A percentile compares a stretch with the other conserved stretches of the same genome.
These are phyloP conservation scores for Chiloscyllium punctatum DNA, from an alignment of 2,797 vertebrate species.

Conservation along the genomic window DNA sequence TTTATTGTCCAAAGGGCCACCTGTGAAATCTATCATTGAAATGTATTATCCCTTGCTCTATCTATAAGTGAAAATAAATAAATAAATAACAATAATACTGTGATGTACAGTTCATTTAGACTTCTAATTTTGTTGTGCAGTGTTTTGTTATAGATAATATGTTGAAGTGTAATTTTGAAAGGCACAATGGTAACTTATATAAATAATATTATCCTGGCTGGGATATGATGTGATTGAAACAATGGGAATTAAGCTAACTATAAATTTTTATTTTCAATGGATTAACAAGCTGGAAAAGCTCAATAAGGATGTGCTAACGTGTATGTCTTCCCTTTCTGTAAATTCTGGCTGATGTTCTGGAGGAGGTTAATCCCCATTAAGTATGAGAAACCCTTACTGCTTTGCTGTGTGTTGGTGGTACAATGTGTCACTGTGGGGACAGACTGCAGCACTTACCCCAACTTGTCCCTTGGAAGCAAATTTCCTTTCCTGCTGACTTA, in stretches of 20 bases:
- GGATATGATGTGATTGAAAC: neutral
- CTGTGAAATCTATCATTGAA: slow-evolving; percentile 2
- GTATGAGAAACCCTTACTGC: neutral
- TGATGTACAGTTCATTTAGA: slow-evolving; percentile 16
- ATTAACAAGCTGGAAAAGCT: neutral
- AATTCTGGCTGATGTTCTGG: neutral
- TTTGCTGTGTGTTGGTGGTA: neutral
- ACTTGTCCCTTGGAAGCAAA: no score
- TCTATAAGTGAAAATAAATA: neutral
- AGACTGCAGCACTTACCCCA: neutral
- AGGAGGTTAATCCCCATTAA: neutral
- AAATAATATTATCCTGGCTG: neutral
- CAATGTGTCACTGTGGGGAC: neutral
- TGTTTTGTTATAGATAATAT: neutral
- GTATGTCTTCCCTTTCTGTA: neutral
- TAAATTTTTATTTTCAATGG: neutral
- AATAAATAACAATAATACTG: slow-evolving; percentile 3
- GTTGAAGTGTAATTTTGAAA: neutral
- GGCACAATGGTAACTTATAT: neutral
- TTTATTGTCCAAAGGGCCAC: slow-evolving; percentile 23
- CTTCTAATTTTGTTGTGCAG: neutral
- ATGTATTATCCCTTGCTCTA: neutral
- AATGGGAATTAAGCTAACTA: neutral
- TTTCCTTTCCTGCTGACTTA: neutral
- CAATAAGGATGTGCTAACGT: neutral